Base-by-base conservation (phyloP, 2,888 invertebrate species). In the Agrilus cyanescens region DNA sequence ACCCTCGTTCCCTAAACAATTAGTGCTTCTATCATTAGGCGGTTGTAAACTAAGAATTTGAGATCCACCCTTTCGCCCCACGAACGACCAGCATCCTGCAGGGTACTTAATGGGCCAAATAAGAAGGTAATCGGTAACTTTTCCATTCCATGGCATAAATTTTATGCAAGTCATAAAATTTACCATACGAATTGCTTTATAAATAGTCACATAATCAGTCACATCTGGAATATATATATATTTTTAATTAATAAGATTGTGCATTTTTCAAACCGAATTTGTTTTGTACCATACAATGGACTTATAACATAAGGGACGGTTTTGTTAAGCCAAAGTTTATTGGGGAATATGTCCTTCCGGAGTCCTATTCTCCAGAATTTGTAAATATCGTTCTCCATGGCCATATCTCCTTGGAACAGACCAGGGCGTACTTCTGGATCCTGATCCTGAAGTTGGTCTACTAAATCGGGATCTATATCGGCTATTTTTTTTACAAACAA, bases 11-110 rank as follows among this genome's bases (percentile, higher is more conserved):
- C 78, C 78, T 35, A 81, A 69, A 57, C 81, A 82, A 48, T 80
- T 79, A 0, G 74, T 71, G 13, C 79, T 76, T 2, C 58, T 68
- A 10, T 67, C 62, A 51, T 80, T 76, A 0, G 80, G 80, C 0
- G 74, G 69, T 58, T 80, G 77, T 33, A 87, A 63, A 1, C 82
- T 80, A 0, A 87, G 71, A 3, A 82, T 72, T 62, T 87, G 86
- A 10, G 78, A 73, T 0, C 85, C 85, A 0, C 86, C 85, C 33
- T 73, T 73, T 52, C 75, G 69, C 1, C 86, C 86, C 3, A 86
- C 80, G 54, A 78, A 82, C 1, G 85, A 85, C 74, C 82, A 85
- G 59, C 85, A 86, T 12, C 85, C 75, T 50, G 72, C 68, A 0
- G 80, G 80, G 49, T 74, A 76, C 52, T 78, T 74, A 25, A 76